phyloP scores from a whole-genome alignment of 1,140 invertebrate genomes.

The Drosophila asahinai region DNA sequence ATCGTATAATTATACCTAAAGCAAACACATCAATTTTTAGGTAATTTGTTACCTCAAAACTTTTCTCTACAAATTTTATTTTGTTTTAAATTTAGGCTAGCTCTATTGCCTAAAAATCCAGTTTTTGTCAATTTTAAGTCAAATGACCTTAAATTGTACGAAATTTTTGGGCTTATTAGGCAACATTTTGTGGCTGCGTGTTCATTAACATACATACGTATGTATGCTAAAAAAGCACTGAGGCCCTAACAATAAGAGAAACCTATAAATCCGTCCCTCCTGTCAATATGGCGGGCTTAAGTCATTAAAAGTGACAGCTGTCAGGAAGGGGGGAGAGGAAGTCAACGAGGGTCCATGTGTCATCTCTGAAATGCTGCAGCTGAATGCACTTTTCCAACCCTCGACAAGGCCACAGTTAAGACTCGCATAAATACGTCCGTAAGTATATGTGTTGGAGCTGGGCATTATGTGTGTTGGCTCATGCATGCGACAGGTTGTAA shows the following conservation, averaged over 20 bases:
- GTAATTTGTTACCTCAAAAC: too few species aligned
- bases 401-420: slow-evolving; percentile 20
- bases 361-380: slow-evolving; percentile 22
- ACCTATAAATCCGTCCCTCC: slow-evolving; percentile 12
- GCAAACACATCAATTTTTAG: too few species aligned
- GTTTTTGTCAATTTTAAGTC: too few species aligned
- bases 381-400: slow-evolving; percentile 38
- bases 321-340: slow-evolving; percentile 1
- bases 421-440: not conserved
- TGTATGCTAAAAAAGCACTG: slow-evolving; percentile 1
- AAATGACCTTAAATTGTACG: too few species aligned
- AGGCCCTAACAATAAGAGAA: slow-evolving; percentile 14
- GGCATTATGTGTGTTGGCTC: slow-evolving; percentile 16
- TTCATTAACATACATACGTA: too few species aligned
- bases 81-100: too few species aligned
- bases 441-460: slow-evolving; percentile 1
- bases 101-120: too few species aligned
- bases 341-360: slow-evolving; percentile 24
- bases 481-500: slow-evolving; percentile 59
- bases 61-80: too few species aligned
- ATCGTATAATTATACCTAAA: too few species aligned
- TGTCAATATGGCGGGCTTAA: slow-evolving; percentile 31
- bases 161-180: not conserved
- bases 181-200: not conserved
- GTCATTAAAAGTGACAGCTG: slow-evolving; percentile 45